Percentiles rank a stretch among this genome's conserved stretches.
phyloP scores from a whole-genome alignment of 2,888 invertebrate genomes.

The Trachelus iudaicus region DNA sequence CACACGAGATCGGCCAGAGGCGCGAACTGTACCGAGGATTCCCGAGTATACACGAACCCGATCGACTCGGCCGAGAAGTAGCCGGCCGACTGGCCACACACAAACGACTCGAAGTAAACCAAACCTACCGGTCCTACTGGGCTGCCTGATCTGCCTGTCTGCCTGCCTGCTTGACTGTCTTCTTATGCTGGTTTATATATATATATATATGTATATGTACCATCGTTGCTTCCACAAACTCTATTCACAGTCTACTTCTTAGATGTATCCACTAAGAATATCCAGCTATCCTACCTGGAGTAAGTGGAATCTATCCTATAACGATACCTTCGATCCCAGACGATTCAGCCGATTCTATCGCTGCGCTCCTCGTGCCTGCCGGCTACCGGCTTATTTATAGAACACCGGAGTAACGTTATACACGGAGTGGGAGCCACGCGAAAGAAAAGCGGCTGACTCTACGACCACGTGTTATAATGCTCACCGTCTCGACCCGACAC shows the following conservation, averaged over 20 bases:
- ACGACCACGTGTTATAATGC: background rate
- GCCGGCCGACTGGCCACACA: constrained; percentile 37
- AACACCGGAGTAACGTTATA: background rate
- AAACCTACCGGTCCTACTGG: constrained; percentile 47
- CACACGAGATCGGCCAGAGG: background rate
- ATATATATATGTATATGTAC: background rate
- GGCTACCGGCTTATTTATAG: background rate
- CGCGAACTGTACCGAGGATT: background rate
- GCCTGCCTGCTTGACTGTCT: constrained; percentile 11
- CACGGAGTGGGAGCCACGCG: background rate
- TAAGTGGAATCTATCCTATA: background rate
- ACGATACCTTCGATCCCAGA: background rate
- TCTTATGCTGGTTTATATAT: background rate
- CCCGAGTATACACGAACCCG: background rate
- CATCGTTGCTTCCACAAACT: background rate
- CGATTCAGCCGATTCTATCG: background rate
- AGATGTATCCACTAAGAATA: background rate
- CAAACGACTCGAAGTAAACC: constrained; percentile 45
- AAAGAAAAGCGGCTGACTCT: background rate
- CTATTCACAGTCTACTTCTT: background rate
- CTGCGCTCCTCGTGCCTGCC: background rate
- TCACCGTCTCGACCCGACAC: background rate
- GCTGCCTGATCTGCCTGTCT: constrained; percentile 2
- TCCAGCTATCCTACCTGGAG: background rate
- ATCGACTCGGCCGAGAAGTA: constrained; percentile 31